Base-by-base conservation (phyloP, 2,888 invertebrate species). In the Parascotia fuliginaria region DNA sequence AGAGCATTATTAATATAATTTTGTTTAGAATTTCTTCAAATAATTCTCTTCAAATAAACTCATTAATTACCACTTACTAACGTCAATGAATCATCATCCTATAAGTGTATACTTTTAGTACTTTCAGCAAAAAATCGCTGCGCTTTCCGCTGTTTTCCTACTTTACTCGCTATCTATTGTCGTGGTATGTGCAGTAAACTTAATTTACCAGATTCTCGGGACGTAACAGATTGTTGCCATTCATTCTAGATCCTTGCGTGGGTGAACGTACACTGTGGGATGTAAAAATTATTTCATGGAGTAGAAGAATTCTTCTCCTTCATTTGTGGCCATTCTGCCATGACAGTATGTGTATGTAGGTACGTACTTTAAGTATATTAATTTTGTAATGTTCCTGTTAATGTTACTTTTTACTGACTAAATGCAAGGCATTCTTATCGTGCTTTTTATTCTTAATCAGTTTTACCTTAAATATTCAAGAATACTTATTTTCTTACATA, bases 201-300 rank as follows among this genome's bases (percentile, higher is more conserved):
- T 67, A 63, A 65, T 67, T 65, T 67, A 54, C 36, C 42, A 40
- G 51, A 67, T 63, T 56, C 60, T 38, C 34, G 43, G 40, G 27
- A 27, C 44, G 33, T 47, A 63, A 67, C 42, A 54, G 56, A 65
- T 65, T 39, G 41, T 28, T 42, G 28, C 14, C 54, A 67, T 65
- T 64, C 24, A 22, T 67, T 67, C 16, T 19, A 19, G 22, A 31
- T 32, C 28, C 37, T 32, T 37, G 39, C 9, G 31, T 38, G 31
- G 39, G 33, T 13, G 32, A 36, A 36, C 39, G 19, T 9, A 1
- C 9, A 33, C 36, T 28, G 32, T 7, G 44, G 32, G 24, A 14
- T n/a, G 42, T 45, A 16, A 31, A 32, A 28, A 38, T 31, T 31
- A 32, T 19, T 46, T n/a, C 6, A 32, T 16, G 32, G 24, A 38